Evolutionary conservation across 2,113 vertebrate genomes (phyloP).

Genomic region (Oncorhynchus gorbuscha): DNA sequence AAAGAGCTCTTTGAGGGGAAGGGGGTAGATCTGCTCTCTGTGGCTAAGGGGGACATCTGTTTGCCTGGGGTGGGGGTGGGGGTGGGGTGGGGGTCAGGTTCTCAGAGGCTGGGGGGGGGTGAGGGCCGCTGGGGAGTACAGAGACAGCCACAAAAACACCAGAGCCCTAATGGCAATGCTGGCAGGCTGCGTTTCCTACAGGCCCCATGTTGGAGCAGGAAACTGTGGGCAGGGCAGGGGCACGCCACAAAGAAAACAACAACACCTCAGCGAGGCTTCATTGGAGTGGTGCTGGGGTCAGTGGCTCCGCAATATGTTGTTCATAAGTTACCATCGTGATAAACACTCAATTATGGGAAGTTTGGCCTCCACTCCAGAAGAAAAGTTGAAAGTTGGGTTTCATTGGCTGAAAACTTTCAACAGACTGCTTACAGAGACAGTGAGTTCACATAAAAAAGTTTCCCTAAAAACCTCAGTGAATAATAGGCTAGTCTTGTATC

Average conservation of each 20-base stretch:
- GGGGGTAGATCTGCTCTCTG: background rate
- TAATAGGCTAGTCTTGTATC: conserved; percentile 29
- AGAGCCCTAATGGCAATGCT: conserved; percentile 45
- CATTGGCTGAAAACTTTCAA: conserved; percentile 29
- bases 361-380: background rate
- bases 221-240: conserved; percentile 52
- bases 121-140: conserved; percentile 33
- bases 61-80: conserved; percentile 44
- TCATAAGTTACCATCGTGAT: conserved; percentile 18
- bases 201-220: conserved; percentile 48
- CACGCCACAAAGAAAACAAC: conserved; percentile 63
- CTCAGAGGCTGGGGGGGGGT: conserved; percentile 36
- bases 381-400: conserved; percentile 1
- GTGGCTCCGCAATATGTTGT: conserved; percentile 45
- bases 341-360: background rate
- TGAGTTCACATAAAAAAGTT: background rate
- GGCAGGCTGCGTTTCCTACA: conserved; percentile 42
- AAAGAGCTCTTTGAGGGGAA: conserved; percentile 41
- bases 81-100: conserved; percentile 56
- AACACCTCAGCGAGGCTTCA: conserved; percentile 55
- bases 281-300: conserved; percentile 38
- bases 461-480: conserved; percentile 17
- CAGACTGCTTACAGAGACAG: conserved; percentile 5
- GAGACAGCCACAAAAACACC: conserved; percentile 35
- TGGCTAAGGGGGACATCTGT: conserved; percentile 69